These are phyloP conservation scores for Xestia c-nigrum DNA, from an alignment of 2,888 invertebrate genomes.

Conservation along the genomic window DNA sequence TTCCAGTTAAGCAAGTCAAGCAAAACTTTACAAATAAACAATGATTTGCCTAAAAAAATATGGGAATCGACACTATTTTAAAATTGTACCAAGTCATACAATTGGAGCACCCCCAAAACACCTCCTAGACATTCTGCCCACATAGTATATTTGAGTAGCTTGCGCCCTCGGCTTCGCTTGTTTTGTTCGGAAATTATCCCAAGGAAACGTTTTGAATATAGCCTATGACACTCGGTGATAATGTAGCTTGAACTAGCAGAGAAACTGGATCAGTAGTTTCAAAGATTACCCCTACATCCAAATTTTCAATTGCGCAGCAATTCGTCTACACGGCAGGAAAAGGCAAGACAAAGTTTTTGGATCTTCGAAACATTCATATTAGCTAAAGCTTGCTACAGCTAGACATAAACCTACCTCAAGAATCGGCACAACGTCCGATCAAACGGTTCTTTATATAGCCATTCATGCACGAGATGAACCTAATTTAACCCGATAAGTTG, in stretches of 20 bases:
- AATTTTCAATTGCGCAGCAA: neutral
- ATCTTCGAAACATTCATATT: neutral
- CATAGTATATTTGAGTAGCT: neutral
- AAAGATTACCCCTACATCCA: neutral
- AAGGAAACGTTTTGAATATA: neutral
- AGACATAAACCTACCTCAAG: neutral
- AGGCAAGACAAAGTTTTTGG: neutral
- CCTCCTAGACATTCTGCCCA: neutral
- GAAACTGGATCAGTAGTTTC: neutral
- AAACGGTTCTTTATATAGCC: neutral
- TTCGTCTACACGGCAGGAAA: neutral
- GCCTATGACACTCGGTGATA: neutral
- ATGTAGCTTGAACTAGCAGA: too few relatives aligned
- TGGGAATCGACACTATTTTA: neutral
- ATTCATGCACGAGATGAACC: slow-evolving; percentile 2
- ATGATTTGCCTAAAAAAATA: neutral
- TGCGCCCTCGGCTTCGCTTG: neutral
- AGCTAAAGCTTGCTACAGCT: neutral
- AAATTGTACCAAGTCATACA: neutral
- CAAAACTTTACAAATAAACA: neutral
- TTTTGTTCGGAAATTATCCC: neutral
- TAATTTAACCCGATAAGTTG: slow-evolving; percentile 8
- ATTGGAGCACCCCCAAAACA: neutral
- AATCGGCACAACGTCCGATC: neutral
- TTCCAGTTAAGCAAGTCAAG: too few relatives aligned